These are phyloP conservation scores for Drosophila mayri DNA, from an alignment of 1,140 invertebrate species.

Conservation along the genomic window DNA sequence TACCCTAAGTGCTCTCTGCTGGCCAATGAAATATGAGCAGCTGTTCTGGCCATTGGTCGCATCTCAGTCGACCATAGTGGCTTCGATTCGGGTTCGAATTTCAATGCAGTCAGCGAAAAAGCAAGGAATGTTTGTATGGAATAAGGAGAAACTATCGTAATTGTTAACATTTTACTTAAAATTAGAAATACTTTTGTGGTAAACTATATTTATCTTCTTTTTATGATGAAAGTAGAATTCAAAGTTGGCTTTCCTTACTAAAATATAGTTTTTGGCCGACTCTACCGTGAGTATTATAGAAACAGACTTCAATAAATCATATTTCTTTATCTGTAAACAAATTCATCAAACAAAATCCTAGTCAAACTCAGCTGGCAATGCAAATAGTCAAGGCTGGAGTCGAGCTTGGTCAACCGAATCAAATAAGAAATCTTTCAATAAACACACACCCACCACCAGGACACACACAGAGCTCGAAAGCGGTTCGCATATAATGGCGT, in stretches of 20 bases:
- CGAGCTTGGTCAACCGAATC: conserved; percentile 35
- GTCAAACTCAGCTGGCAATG: conserved; percentile 9
- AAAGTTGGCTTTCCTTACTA: not conserved
- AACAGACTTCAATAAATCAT: not conserved
- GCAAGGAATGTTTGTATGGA: not conserved
- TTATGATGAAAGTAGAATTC: not conserved
- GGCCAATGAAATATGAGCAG: conserved; percentile 41
- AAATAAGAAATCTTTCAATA: conserved; percentile 40
- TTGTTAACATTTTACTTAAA: too few relatives aligned
- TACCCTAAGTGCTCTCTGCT: conserved; percentile 30
- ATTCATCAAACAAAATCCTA: conserved; percentile 27
- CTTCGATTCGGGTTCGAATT: conserved; percentile 15
- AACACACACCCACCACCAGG: not conserved
- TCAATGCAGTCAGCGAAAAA: conserved; percentile 7
- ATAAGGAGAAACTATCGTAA: not conserved
- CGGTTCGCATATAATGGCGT: conserved; percentile 35
- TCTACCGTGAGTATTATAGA: not conserved
- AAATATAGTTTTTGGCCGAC: not conserved
- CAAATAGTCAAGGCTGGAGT: conserved; percentile 46
- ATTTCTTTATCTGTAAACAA: conserved; percentile 17
- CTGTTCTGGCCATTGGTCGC: conserved; percentile 23
- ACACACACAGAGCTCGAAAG: not conserved
- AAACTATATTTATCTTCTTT: too few relatives aligned
- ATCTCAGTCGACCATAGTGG: conserved; percentile 26
- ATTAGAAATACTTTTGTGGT: too few relatives aligned